A percentile compares a stretch with the other conserved stretches of the same genome.
Conservation (phyloP, 2,113 vertebrate species). For the Bufo bufo region DNA sequence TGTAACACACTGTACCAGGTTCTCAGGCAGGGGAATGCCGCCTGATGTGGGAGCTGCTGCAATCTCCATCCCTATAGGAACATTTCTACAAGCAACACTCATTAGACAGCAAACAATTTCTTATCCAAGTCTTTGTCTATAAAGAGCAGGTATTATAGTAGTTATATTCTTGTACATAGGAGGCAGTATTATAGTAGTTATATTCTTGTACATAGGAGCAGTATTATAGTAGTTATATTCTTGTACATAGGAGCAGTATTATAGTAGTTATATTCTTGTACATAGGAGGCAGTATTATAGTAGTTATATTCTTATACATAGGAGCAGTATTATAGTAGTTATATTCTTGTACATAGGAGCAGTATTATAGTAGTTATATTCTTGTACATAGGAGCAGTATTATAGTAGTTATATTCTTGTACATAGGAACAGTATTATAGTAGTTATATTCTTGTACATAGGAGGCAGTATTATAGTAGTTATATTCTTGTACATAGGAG, state of each 20-base stretch:
- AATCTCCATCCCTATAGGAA: background rate
- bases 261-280: constrained; percentile 2
- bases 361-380: constrained; percentile 15
- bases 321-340: constrained; percentile 12
- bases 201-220: background rate
- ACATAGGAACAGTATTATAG: background rate
- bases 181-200: constrained; percentile 5
- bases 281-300: background rate
- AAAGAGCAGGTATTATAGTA: background rate
- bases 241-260: background rate
- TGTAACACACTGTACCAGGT: constrained; percentile 40
- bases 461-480: background rate
- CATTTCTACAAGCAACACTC: background rate
- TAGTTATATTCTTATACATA: constrained; percentile 10
- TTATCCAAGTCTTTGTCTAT: no score
- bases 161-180: constrained; percentile 2
- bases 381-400: background rate
- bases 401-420: constrained; percentile 18
- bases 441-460: background rate
- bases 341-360: constrained; percentile 4
- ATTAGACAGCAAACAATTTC: no score
- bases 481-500: background rate
- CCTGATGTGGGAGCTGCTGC: constrained; percentile 1
- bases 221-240: constrained; percentile 16
- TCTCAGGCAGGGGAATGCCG: background rate